Evolutionary conservation across 2,888 invertebrate genomes (phyloP).

Genomic region (Gymnosoma rotundatum): DNA sequence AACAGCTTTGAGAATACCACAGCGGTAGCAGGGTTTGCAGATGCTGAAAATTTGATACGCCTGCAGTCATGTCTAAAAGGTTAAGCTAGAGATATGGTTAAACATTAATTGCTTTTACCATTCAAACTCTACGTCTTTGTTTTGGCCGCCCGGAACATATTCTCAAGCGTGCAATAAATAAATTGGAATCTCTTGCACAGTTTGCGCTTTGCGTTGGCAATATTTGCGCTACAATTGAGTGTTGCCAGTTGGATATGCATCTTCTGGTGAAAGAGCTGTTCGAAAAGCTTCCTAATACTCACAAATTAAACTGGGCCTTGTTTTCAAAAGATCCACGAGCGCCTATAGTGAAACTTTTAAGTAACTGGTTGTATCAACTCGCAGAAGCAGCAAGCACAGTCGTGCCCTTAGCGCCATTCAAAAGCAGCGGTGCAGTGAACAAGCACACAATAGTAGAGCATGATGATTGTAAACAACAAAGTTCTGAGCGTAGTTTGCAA

Average conservation of each 20-base stretch:
- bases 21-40: constrained; percentile 22
- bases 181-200: constrained; percentile 34
- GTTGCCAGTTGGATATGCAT: constrained; percentile 41
- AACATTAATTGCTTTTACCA: constrained; percentile 40
- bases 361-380: constrained; percentile 33
- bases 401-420: too few relatives aligned
- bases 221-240: constrained; percentile 51
- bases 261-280: constrained; percentile 50
- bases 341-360: constrained; percentile 14
- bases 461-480: neutral
- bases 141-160: constrained; percentile 51
- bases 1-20: constrained; percentile 2
- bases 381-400: constrained; percentile 44
- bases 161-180: constrained; percentile 29
- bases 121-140: constrained; percentile 37
- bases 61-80: constrained; percentile 31
- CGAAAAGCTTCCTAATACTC: constrained; percentile 42
- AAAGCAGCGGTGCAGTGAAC: constrained; percentile 5
- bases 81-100: constrained; percentile 27
- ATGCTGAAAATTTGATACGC: constrained; percentile 44
- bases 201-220: constrained; percentile 40
- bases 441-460: neutral
- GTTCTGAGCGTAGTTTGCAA: too few relatives aligned
- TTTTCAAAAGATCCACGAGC: constrained; percentile 2
- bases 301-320: constrained; percentile 31